Evolutionary conservation across 2,797 vertebrate species (phyloP), one percentile per base, ranked within the genome.

Genomic region (Brotogeris chrysoptera): DNA sequence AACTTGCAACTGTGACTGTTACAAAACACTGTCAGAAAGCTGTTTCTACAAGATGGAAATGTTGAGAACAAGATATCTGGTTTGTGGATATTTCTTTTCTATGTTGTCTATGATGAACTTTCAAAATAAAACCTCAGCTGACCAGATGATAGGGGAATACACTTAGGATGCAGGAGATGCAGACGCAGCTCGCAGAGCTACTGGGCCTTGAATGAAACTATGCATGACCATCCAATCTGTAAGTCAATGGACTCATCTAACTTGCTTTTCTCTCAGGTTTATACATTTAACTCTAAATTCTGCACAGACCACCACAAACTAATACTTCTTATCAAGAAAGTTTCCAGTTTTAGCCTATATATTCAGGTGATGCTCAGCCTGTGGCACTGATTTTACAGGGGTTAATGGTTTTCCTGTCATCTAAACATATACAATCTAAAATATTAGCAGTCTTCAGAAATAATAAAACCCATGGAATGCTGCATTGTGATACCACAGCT

Each of bases 381-480:
- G n/a, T 36, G 27, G 14, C 52, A 73, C 5, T 39, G 50, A 53
- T 72, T 89, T 86, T 73, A 72, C 43, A 69, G n/a, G n/a, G 13
- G 17, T 72, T 38, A 49, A 10, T 28, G 6, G 8, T 25, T 86
- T 93, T 86, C 59, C 32, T 69, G 27, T 16, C 27, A 43, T 27
- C 30, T 76, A 46, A 61, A 39, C 12, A 11, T 13, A 7, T 25
- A 47, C 71, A 32, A 47, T 24, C 28, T 72, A 78, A 86, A 80
- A 74, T 49, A 64, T 11, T 63, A 70, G 7, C 46, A 34, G 5
- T 23, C 36, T 69, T 74, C 47, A 52, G 44, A 78, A 78, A 43
- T 2, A 12, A 28, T 18, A 47, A 59, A 59, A 9, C 36, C 38
- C 6, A 3, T 16, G 50, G 43, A 53, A 20, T 30, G 0, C 0